These are phyloP conservation scores for Argynnis bischoffii DNA, from an alignment of 2,888 invertebrate species.

Conservation along the genomic window DNA sequence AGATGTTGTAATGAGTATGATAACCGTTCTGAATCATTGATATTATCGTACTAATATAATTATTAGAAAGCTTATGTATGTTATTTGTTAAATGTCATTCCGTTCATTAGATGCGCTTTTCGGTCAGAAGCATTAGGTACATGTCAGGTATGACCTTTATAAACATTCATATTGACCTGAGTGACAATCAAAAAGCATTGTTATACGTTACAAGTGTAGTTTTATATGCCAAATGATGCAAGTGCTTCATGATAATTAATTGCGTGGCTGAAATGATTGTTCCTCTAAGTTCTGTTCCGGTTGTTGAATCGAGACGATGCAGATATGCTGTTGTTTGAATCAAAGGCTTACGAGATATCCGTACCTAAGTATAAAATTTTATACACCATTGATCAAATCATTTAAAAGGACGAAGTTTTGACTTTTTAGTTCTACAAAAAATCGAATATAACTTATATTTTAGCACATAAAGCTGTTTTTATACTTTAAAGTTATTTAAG, in stretches of 20 bases:
- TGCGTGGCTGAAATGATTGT: conserved; percentile 22
- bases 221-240: conserved; percentile 26
- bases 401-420: too few relatives aligned
- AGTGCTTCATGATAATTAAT: conserved; percentile 26
- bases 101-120: background rate
- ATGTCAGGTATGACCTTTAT: conserved; percentile 29
- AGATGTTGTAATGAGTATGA: background rate
- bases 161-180: conserved; percentile 26
- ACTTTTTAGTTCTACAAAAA: too few relatives aligned
- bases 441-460: too few relatives aligned
- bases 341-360: background rate
- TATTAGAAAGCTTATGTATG: background rate
- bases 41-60: too few relatives aligned
- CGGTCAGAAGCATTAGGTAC: conserved; percentile 16
- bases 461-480: too few relatives aligned
- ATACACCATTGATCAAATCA: too few relatives aligned
- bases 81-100: background rate
- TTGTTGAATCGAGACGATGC: background rate
- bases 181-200: conserved; percentile 34
- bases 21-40: too few relatives aligned
- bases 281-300: conserved; percentile 9
- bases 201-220: conserved; percentile 21
- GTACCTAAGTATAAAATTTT: too few relatives aligned
- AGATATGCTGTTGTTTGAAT: background rate
- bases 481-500: too few relatives aligned